phyloP scores from a whole-genome alignment of 2,888 invertebrate species.

The Dysmachus trigonus region DNA sequence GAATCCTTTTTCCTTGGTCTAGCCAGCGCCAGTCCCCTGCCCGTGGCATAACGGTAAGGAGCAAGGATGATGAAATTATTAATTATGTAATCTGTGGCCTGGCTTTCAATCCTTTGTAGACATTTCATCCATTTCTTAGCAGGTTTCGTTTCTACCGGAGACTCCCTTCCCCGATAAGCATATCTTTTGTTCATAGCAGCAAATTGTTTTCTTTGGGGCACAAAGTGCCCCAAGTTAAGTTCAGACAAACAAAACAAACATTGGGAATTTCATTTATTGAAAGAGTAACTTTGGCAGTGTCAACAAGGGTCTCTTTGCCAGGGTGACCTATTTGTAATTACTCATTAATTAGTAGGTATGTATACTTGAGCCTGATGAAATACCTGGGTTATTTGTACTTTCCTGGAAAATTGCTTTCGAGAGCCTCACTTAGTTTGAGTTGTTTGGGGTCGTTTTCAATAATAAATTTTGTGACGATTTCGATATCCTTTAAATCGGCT shows the following conservation, averaged over 20 bases:
- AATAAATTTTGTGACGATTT: neutral
- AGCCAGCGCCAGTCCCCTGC: neutral
- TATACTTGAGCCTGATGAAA: neutral
- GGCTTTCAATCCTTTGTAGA: conserved; percentile 10
- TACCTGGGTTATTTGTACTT: neutral
- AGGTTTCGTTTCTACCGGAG: neutral
- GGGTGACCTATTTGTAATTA: neutral
- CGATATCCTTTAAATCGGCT: neutral
- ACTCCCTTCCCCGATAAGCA: neutral
- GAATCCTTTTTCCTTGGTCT: too few species aligned
- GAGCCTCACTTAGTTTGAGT: neutral
- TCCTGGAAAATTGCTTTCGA: neutral
- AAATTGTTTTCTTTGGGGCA: neutral
- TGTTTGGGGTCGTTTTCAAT: neutral
- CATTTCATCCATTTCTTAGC: conserved; percentile 10
- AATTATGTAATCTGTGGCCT: conserved; percentile 12
- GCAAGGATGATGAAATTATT: conserved; percentile 7
- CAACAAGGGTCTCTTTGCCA: neutral
- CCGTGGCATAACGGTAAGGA: neutral
- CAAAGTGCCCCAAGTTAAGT: neutral
- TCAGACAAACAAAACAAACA: neutral
- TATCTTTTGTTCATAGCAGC: neutral
- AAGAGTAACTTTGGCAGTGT: neutral
- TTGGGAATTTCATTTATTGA: neutral
- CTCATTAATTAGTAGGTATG: neutral